Base-by-base conservation (phyloP, 2,888 invertebrate genomes). In the Tenthredo livida region DNA sequence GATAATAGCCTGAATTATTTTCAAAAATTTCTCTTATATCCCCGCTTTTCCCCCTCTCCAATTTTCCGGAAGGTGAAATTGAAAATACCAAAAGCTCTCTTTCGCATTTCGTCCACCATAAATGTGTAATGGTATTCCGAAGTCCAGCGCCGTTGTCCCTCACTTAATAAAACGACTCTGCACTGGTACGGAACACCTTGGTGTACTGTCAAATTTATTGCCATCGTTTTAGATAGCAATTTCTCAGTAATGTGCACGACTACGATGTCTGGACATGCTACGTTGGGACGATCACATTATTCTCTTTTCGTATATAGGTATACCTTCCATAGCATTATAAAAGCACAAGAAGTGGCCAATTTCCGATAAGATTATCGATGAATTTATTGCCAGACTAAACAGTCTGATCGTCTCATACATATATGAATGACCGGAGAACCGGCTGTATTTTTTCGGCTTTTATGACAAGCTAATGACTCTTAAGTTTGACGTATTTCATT, bases 251-350 rank as follows among this genome's bases (percentile, higher is more conserved):
- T 43, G 17, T 43, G 5, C 1, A 7, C 43, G 17, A 21, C 29
- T 21, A 73, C 73, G 73, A 73, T 73, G 73, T 73, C 43, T 43
- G 40, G 40, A 43, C 73, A 73, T 21, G 73, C 43, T 40, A 73
- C 43, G 40, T 43, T 43, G 10, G 12, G 43, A 43, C 21, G 37
- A 43, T 40, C 73, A 12, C 73, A 73, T 73, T 21, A 43, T 43
- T 73, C 10, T 25, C 73, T 21, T 15, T 43, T 10, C 21, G 9
- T 25, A 21, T 25, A 21, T 10, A 33, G 67, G 17, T 15, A 33
- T 29, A 21, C 15, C 6, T 70, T 43, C 4, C 25, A 73, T 3
- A 12, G 7, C 2, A 37, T 37, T 37, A 37, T 37, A 37, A 25
- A 21, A 43, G 43, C n/a, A 73, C 73, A 43, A 43, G 5, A 73